Evolutionary conservation across 1,140 invertebrate species (phyloP).

Genomic region (Polypedilum vanderplanki): DNA sequence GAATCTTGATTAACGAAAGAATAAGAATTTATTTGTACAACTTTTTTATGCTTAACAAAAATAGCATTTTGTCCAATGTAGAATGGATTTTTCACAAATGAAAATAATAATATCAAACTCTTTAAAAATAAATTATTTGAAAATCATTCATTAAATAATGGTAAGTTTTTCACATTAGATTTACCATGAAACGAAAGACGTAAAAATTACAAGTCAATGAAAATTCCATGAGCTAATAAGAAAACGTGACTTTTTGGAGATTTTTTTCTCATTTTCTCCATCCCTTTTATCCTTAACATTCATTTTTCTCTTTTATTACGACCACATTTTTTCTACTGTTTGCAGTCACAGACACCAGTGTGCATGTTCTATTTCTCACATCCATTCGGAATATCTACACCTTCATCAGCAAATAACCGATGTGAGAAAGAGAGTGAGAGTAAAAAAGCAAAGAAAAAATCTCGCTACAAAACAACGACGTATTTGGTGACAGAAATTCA

Average conservation of each 20-base stretch:
- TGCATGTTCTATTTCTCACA: slow-evolving; percentile 31
- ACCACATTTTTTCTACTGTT: not conserved
- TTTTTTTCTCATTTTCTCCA: not conserved
- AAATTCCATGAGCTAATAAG: not conserved
- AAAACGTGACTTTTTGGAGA: slow-evolving; percentile 6
- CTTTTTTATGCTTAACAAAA: too few species aligned
- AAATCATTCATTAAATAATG: too few species aligned
- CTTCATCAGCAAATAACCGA: slow-evolving; percentile 20
- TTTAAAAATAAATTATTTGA: too few species aligned
- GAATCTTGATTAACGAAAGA: too few species aligned
- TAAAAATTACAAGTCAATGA: not conserved
- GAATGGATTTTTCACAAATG: too few species aligned
- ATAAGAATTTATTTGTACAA: too few species aligned
- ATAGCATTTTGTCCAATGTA: too few species aligned
- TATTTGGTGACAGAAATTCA: slow-evolving; percentile 7
- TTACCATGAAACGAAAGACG: too few species aligned
- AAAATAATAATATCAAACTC: too few species aligned
- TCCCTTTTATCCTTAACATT: not conserved
- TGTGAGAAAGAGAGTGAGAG: not conserved
- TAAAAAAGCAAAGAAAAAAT: not conserved
- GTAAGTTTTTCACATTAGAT: too few species aligned
- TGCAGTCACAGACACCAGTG: slow-evolving; percentile 30
- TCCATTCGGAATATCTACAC: slow-evolving; percentile 30
- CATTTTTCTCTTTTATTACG: not conserved
- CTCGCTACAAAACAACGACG: slow-evolving; percentile 3